A percentile compares a stretch with the other conserved stretches of the same genome.
Conservation (phyloP, 35 echinoderm and acorn worm species). For the Hemicentrotus pulcherrimus region DNA sequence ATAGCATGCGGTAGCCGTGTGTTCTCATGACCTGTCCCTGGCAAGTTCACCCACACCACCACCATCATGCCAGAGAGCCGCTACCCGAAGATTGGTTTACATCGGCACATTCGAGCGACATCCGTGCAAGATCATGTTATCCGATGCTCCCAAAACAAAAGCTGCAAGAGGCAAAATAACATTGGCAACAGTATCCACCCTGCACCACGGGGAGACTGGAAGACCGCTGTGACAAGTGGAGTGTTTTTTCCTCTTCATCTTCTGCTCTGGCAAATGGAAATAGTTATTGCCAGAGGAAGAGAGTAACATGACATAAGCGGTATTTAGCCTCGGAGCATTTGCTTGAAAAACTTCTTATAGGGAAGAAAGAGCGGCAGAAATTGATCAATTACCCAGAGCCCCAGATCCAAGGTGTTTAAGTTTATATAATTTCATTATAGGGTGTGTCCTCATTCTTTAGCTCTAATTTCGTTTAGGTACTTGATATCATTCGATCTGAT, state of each 20-base stretch:
- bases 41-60: background rate
- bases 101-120: constrained; percentile 2
- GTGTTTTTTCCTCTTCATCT: background rate
- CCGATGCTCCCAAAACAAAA: constrained; percentile 5
- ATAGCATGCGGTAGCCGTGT: background rate
- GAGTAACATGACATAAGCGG: background rate
- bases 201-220: background rate
- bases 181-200: constrained; percentile 29
- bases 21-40: background rate
- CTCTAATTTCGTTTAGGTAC: background rate
- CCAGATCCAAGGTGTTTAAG: background rate
- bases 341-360: background rate
- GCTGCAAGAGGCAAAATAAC: background rate
- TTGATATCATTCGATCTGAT: background rate
- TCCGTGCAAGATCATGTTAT: constrained; percentile 20
- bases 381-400: background rate
- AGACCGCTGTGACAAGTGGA: background rate
- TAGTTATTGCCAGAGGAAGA: background rate
- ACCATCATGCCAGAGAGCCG: background rate
- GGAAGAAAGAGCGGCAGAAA: background rate
- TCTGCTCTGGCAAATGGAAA: background rate
- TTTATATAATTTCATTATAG: too few species aligned
- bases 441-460: background rate
- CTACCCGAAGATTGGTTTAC: background rate
- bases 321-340: background rate